Base-by-base conservation (phyloP, 2,888 invertebrate genomes). In the Hypercompe scribonia region DNA sequence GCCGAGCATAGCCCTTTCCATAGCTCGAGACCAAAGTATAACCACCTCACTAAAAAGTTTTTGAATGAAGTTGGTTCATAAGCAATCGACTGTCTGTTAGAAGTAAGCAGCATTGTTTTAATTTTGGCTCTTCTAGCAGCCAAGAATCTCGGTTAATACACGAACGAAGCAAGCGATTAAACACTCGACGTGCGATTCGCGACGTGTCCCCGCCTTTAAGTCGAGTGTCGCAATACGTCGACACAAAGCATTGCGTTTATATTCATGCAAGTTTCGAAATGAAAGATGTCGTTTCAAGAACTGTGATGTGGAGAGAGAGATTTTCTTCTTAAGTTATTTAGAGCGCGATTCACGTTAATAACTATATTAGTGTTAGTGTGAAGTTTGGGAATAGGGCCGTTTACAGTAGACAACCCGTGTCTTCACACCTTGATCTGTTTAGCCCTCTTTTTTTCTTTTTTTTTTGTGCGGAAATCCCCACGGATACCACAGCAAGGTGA, bases 151-250 rank as follows among this genome's bases (percentile, higher is more conserved):
- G 73, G 78, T 81, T 64, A 63, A 78, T 87, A 87, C 85, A 78
- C 82, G 78, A 87, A 90, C 92, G 91, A 92, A 93, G 93, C 89
- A 85, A 87, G 82, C 92, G 93, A 93, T 93, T 94, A 93, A 92
- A 89, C 91, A 90, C 93, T 93, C 84, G 82, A 81, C 81, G 83
- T 78, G 83, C 80, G 82, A 83, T 81, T 74, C 77, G 75, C 75
- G 77, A 73, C 76, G 83, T 80, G 84, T 75, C 74, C 72, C 76
- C 34, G 74, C 78, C 84, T 87, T 85, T 84, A 81, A 81, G 86
- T 84, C 82, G 85, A 91, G 91, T 88, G 90, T 86, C 84, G 89
- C 89, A 87, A 88, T 87, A 87, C 88, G 80, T 80, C 82, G 42
- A 70, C 81, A 83, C 80, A 83, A 81, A 82, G 83, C 69, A 74